These are phyloP conservation scores for Circaetus cinerascens DNA, from an alignment of 2,113 vertebrate species.

Conservation along the genomic window DNA sequence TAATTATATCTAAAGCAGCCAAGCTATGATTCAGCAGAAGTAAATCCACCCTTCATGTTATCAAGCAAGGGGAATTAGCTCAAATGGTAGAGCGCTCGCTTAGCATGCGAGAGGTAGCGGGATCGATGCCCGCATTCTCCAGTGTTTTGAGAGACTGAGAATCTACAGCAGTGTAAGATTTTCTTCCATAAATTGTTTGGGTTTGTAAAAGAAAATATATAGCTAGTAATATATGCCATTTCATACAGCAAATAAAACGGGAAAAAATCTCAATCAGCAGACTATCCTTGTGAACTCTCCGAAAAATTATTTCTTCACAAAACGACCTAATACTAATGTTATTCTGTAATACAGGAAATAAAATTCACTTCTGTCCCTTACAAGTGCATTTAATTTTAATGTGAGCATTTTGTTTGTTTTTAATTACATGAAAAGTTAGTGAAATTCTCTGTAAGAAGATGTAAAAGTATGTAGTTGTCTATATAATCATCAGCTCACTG, in stretches of 20 bases:
- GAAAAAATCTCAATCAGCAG: accelerated
- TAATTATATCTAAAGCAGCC: accelerated
- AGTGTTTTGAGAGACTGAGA: background rate
- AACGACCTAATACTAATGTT: accelerated
- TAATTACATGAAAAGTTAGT: background rate
- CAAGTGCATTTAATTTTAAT: background rate
- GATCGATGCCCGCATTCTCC: conserved; percentile 81
- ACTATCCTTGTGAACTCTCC: accelerated
- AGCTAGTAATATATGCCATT: accelerated
- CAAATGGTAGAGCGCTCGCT: conserved; percentile 78
- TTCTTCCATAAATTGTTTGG: background rate
- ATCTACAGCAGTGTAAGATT: accelerated
- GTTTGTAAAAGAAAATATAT: background rate
- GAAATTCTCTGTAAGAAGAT: background rate
- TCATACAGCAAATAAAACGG: accelerated
- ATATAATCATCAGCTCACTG: background rate
- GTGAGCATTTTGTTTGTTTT: background rate
- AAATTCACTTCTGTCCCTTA: accelerated
- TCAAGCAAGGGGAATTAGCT: conserved; percentile 53
- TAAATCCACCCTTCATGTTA: accelerated
- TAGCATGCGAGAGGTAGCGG: conserved; percentile 76
- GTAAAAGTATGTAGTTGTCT: accelerated
- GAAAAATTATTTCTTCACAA: background rate
- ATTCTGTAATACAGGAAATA: too few relatives aligned
- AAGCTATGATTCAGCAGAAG: background rate